Evolutionary conservation across 2,113 vertebrate genomes (phyloP), one percentile per base, ranked within the genome.

Genomic region (Grus americana): DNA sequence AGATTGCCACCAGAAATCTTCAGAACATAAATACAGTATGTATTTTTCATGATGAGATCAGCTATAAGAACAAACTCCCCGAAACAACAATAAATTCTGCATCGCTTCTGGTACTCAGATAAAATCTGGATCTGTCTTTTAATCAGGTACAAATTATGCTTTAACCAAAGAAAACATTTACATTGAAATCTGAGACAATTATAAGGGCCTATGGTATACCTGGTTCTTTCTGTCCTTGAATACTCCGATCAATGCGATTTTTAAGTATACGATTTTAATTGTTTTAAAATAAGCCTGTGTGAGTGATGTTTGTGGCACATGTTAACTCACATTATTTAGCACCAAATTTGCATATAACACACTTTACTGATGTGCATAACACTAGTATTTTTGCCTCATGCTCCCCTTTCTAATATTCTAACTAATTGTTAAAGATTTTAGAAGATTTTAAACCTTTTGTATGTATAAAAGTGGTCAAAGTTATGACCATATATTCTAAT

Each of bases 401-500:
- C 19, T 88, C 3, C 16, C 11, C 21, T 58, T 90, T 73, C 24
- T 80, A 40, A 71, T 90, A 76, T 36, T 86, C 21, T 87, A 65
- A 63, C 6, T 65, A 74, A 52, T 52, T 85, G 68, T 38, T 21
- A 66, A 91, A 84, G 36, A 52, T 63, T 92, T 86, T 87, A 79
- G 42, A 85, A 68, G 40, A 61, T 85, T 89, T 58, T 85, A 85
- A 85, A 50, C 52, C 52, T 85, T 75, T 58, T 4, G 0, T 50
- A 42, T n/a, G 11, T 68, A 65, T 94, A 75, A 88, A 95, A 65
- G 12, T 32, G 61, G 44, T 67, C 63, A 71, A 71, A 65, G 32
- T 88, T 92, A 91, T 93, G 65, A 73, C 65, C 86, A 57, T 84
- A 79, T 95, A 95, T 59, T 91, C 49, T 63, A 88, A 65, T 75